Base-by-base conservation (phyloP, 1,140 invertebrate species). In the Eurosta solidaginis region DNA sequence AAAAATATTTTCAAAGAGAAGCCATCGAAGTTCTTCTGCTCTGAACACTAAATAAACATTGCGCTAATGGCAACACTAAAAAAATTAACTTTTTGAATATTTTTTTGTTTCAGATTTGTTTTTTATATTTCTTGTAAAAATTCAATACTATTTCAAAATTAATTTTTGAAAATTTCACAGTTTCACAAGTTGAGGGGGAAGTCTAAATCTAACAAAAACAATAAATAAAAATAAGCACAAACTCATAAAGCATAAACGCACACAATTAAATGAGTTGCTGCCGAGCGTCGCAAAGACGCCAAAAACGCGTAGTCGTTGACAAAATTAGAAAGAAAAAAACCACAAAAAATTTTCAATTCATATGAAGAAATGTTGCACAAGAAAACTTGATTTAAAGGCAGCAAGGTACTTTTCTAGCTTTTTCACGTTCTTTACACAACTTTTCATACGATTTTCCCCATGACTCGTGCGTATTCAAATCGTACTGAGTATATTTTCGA, bases 141-240 rank as follows among this genome's bases (percentile, higher is more conserved):
- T 77, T 78, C 1, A 59, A 22, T 45, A 59, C 44, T 76, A 42
- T 27, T 42, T 12, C 33, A 74, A 52, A 52, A 49, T 52, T 52
- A 68, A 52, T 73, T 68, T 68, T n/a, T n/a, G n/a, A 33, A 68
- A 40, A 68, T 68, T 68, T 68, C 59, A 68, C 59, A 68, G 59
- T 68, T 68, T 29, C 40, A n/a, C 45, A 47, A 3, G 3, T 2
- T 17, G 33, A 68, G 59, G n/a, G 59, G 59, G 36, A 68, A 68
- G 22, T 42, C 59, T 40, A 36, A 33, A 33, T 33, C 29, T 29
- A 29, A 29, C 27, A 59, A 59, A 59, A 29, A 33, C 27, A 33
- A 59, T n/a, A 52, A 49, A 22, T 22, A 27, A 52, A 52, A 20
- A 47, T 4, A 47, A 52, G 5, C 1, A 7, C 1, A 1, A 52